These are phyloP conservation scores for Chironomus tepperi DNA, from an alignment of 1,140 invertebrate species.

Conservation along the genomic window DNA sequence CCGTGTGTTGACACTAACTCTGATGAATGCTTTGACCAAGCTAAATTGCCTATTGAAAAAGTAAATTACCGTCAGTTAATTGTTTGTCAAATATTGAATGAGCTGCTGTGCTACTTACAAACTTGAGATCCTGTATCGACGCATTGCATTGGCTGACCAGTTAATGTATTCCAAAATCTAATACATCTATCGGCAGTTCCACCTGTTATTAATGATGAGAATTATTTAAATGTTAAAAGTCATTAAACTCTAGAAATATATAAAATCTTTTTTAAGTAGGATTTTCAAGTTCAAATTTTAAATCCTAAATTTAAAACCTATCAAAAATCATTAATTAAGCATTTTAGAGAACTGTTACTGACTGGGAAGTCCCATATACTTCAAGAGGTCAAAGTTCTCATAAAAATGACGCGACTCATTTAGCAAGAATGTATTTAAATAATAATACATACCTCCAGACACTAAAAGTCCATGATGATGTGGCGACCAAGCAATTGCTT, in stretches of 20 bases:
- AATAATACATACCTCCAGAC: constrained; percentile 56
- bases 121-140: constrained; percentile 74
- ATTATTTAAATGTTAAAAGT: too few relatives aligned
- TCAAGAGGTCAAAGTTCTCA: too few relatives aligned
- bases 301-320: too few relatives aligned
- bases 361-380: too few relatives aligned
- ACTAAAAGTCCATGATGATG: constrained; percentile 97
- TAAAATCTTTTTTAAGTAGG: too few relatives aligned
- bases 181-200: constrained; percentile 98
- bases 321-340: too few relatives aligned
- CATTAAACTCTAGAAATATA: too few relatives aligned
- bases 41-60: constrained; percentile 83
- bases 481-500: constrained; percentile 99
- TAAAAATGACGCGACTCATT: too few relatives aligned
- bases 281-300: too few relatives aligned
- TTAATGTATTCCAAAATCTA: constrained; percentile 98
- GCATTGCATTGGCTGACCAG: constrained; percentile 97
- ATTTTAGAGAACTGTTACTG: too few relatives aligned
- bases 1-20: constrained; percentile 98
- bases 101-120: constrained; percentile 42
- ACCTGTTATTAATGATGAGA: constrained; percentile 35
- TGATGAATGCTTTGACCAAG: constrained; percentile 98
- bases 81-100: constrained; percentile 53
- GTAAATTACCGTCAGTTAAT: too few relatives aligned
- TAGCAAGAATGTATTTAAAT: too few relatives aligned